Evolutionary conservation across 2,113 vertebrate species (phyloP).

Genomic region (Chunga burmeisteri): DNA sequence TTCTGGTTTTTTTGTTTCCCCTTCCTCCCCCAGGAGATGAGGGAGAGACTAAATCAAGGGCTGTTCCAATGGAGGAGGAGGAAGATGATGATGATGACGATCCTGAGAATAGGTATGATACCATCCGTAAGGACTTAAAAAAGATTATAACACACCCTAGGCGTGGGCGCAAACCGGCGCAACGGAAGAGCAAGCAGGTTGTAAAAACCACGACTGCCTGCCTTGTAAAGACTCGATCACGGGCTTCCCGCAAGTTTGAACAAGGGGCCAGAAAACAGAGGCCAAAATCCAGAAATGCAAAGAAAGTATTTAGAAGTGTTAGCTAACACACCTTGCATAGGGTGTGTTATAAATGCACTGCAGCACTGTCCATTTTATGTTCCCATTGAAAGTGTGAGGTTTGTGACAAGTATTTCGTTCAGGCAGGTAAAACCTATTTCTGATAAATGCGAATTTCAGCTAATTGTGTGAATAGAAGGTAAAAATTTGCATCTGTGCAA

Average conservation of each 20-base stretch:
- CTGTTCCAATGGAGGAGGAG: constrained; percentile 78
- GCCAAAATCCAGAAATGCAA: constrained; percentile 74
- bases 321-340: constrained; percentile 68
- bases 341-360: constrained; percentile 65
- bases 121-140: constrained; percentile 79
- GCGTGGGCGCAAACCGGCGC: constrained; percentile 75
- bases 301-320: constrained; percentile 60
- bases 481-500: neutral
- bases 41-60: constrained; percentile 78
- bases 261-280: constrained; percentile 76
- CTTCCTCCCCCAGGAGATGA: constrained; percentile 84
- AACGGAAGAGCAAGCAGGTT: constrained; percentile 72
- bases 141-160: constrained; percentile 83
- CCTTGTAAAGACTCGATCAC: constrained; percentile 77
- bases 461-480: neutral
- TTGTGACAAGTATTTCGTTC: constrained; percentile 5
- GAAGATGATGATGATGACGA: constrained; percentile 92
- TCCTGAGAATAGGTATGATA: constrained; percentile 98
- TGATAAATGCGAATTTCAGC: constrained; percentile 39
- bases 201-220: constrained; percentile 73
- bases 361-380: constrained; percentile 27
- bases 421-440: neutral
- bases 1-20: neutral
- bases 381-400: constrained; percentile 18
- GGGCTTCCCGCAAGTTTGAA: constrained; percentile 78